Base-by-base conservation (phyloP, 2,113 vertebrate genomes). In the Gallinago jamesoni region DNA sequence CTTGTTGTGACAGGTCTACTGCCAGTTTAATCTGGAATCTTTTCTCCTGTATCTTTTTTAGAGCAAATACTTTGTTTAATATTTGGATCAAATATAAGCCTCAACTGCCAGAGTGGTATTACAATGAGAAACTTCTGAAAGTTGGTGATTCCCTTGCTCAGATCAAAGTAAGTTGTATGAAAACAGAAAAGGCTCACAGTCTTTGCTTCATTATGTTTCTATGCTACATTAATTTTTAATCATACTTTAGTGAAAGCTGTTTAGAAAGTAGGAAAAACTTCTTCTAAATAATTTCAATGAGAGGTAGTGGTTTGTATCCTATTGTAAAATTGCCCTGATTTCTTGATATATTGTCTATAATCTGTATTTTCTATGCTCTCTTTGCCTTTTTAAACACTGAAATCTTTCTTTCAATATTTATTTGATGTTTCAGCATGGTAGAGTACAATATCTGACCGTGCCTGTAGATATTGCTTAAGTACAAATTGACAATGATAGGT, bases 81-180 rank as follows among this genome's bases (percentile, higher is more conserved):
- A 99, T 99, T 95, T 99, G 99, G 99, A 98, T 97, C 96, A 99
- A 98, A 84, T 99, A 99, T 57, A 98, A 98, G 90, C 96, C 98
- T 89, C 98, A 98, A 69, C 97, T 99, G 69, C 99, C 99, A 15
- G 80, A 87, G 8, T 96, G 91, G 94, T 98, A 99, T 93, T 99
- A 98, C 90, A 98, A 98, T 50, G 98, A 99, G 88, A 98, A 98
- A 66, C 98, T 99, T 93, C 72, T 99, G 95, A 97, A 98, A 95
- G 97, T 98, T 89, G 99, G 99, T 87, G 99, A 99, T 97, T 98
- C 98, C 85, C 99, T 99, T 50, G 96, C 72, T 96, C 98, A 98
- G 85, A 97, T 98, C 33, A 98, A 99, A 98, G 99, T 99, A 98
- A 98, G 97, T 97, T 1, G 35, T 62, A 31, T 25, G 22, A 66